These are phyloP conservation scores for Botia kubotai DNA, from an alignment of 2,797 vertebrate genomes.

Conservation along the genomic window DNA sequence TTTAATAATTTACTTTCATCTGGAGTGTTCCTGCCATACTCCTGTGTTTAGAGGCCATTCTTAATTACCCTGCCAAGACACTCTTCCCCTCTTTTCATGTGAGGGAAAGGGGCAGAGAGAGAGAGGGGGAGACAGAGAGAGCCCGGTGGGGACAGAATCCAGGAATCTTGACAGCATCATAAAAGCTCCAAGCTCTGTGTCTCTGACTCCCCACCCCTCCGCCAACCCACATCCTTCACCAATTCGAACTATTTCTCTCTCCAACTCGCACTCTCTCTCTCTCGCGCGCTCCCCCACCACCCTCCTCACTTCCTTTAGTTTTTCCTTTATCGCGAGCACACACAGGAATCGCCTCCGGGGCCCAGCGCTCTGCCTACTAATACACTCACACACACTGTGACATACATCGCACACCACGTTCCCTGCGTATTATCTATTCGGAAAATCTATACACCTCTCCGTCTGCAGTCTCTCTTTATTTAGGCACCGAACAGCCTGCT, in stretches of 20 bases:
- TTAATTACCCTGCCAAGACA: conserved; percentile 97
- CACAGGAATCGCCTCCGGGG: conserved; percentile 84
- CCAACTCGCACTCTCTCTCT: conserved; percentile 49
- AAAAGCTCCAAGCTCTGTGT: conserved; percentile 74
- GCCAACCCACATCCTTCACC: conserved; percentile 63
- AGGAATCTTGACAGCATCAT: conserved; percentile 77
- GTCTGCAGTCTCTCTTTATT: conserved; percentile 55
- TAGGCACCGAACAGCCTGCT: conserved; percentile 52
- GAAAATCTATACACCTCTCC: conserved; percentile 71
- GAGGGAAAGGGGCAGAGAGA: conserved; percentile 62
- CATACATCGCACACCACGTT: conserved; percentile 68
- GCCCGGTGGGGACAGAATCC: conserved; percentile 77
- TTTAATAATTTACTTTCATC: conserved; percentile 99
- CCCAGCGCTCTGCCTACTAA: conserved; percentile 80
- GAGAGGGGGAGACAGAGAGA: conserved; percentile 53
- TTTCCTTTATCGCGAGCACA: conserved; percentile 82
- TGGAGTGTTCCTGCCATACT: conserved; percentile 97
- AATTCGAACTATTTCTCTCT: conserved; percentile 40
- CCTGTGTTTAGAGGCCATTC: conserved; percentile 98
- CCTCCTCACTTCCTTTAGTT: conserved; percentile 78
- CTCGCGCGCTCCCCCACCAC: conserved; percentile 59
- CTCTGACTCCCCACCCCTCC: conserved; percentile 37
- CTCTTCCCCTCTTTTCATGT: conserved; percentile 75
- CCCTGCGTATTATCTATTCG: conserved; percentile 68
- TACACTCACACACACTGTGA: conserved; percentile 68